phyloP scores from a whole-genome alignment of 2,797 vertebrate species.

The Harpagifer antarcticus region DNA sequence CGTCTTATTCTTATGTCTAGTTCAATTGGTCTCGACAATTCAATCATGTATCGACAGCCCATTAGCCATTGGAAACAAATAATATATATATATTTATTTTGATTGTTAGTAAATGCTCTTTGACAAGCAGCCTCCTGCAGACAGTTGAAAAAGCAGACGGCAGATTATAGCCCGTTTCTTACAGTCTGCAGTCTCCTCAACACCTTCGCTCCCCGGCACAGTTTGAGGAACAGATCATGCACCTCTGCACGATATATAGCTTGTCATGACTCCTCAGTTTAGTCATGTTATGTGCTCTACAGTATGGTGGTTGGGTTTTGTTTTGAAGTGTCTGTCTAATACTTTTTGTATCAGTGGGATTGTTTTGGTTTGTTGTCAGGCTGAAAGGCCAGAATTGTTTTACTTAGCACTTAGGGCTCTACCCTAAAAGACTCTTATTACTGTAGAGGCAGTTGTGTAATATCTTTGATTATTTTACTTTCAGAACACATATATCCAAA shows the following conservation, averaged over 20 bases:
- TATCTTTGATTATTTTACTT: conserved; percentile 73
- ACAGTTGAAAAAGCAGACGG: conserved; percentile 56
- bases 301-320: not conserved
- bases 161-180: conserved; percentile 68
- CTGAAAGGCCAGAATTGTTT: not conserved
- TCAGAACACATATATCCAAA: conserved; percentile 87
- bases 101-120: conserved; percentile 18
- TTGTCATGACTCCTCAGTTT: too few relatives aligned
- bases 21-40: conserved; percentile 24
- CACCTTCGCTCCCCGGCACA: conserved; percentile 52
- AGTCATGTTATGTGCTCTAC: not conserved
- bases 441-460: not conserved
- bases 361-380: not conserved
- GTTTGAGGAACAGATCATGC: too few relatives aligned
- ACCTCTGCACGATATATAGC: too few relatives aligned
- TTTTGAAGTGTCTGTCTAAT: too few relatives aligned
- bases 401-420: not conserved
- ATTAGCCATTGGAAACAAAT: conserved; percentile 20
- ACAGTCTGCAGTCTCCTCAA: conserved; percentile 34
- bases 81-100: not conserved
- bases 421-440: not conserved
- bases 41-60: not conserved
- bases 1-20: conserved; percentile 7
- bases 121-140: conserved; percentile 20
- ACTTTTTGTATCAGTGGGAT: too few relatives aligned